A percentile compares a stretch with the other conserved stretches of the same genome.
Conservation (phyloP, 2,797 vertebrate species). For the Leucoraja ocellata region DNA sequence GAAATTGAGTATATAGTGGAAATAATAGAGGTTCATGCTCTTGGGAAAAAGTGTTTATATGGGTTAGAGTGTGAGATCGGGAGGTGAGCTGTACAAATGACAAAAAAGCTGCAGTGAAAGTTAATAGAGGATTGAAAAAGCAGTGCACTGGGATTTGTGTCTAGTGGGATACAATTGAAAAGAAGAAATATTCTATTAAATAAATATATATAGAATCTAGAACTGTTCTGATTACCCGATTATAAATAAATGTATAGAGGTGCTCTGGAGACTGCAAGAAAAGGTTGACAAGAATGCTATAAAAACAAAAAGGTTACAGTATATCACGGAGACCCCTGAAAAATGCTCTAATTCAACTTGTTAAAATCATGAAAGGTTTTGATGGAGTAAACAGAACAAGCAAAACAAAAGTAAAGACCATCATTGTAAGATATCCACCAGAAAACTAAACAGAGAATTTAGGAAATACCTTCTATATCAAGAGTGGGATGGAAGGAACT, state of each 20-base stretch:
- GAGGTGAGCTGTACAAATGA: background rate
- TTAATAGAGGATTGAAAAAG: background rate
- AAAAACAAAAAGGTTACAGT: background rate
- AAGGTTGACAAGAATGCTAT: background rate
- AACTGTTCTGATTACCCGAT: background rate
- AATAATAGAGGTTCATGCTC: too few species aligned
- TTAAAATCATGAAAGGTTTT: background rate
- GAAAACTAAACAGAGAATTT: background rate
- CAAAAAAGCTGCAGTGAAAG: background rate
- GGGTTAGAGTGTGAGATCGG: background rate
- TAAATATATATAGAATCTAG: background rate
- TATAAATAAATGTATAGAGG: background rate
- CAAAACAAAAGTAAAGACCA: background rate
- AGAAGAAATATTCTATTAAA: background rate
- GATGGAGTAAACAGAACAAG: background rate
- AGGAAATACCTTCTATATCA: background rate
- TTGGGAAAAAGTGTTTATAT: too few species aligned
- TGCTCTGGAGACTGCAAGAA: background rate
- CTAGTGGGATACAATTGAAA: background rate
- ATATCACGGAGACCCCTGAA: too few species aligned
- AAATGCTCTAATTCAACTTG: background rate
- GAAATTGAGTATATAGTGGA: too few species aligned
- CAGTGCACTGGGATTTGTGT: background rate
- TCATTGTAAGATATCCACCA: background rate
- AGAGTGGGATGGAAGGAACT: background rate